Evolutionary conservation across 2,113 vertebrate species (phyloP).

Genomic region (Pica pica): DNA sequence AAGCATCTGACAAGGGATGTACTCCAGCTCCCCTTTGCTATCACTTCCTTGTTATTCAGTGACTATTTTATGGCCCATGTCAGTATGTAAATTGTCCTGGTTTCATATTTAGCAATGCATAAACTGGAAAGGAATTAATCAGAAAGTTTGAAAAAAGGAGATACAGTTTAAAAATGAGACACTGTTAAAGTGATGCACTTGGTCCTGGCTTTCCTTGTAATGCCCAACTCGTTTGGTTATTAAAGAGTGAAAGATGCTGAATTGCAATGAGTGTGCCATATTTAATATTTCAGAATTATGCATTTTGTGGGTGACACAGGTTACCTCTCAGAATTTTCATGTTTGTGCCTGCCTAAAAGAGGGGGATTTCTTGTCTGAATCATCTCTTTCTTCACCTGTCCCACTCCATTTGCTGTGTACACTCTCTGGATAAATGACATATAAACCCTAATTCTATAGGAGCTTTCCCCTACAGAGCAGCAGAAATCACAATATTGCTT

Average conservation of each 20-base stretch:
- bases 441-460: not conserved
- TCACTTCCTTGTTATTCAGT: not conserved
- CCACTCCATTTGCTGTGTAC: accelerated
- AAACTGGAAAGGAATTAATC: not conserved
- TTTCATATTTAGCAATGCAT: not conserved
- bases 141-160: not conserved
- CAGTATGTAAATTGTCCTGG: not conserved
- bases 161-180: not conserved
- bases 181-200: not conserved
- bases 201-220: not conserved
- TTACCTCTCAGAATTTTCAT: not conserved
- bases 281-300: not conserved
- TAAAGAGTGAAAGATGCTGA: not conserved
- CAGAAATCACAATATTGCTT: not conserved
- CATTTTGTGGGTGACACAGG: accelerated
- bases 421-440: not conserved
- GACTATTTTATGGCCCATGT: not conserved
- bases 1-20: not conserved
- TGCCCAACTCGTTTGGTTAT: not conserved
- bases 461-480: not conserved
- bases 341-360: not conserved
- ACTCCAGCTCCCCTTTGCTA: not conserved
- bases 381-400: not conserved
- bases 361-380: not conserved
- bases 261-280: not conserved